Evolutionary conservation across 2,797 vertebrate species (phyloP).

Genomic region (Gobionotothen gibberifrons): DNA sequence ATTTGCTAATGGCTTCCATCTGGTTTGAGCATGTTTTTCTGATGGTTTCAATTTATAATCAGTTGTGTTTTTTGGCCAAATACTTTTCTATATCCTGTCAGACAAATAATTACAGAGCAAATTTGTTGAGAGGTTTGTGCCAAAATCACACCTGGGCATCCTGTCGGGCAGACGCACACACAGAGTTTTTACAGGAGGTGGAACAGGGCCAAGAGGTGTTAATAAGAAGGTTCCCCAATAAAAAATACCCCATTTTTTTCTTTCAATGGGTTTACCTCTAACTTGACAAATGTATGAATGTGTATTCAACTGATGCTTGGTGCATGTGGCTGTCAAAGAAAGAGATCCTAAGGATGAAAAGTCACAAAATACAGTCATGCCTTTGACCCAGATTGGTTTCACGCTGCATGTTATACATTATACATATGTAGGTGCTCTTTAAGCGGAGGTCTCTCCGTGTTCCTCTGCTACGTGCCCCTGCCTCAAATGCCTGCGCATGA

Average conservation of each 20-base stretch:
- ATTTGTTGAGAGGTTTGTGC: slow-evolving; percentile 64
- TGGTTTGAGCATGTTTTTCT: slow-evolving; percentile 73
- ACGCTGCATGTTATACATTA: slow-evolving; percentile 8
- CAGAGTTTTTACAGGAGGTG: slow-evolving; percentile 35
- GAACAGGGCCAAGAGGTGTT: slow-evolving; percentile 38
- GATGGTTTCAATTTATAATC: slow-evolving; percentile 78
- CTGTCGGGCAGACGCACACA: slow-evolving; percentile 9
- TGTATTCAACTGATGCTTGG: slow-evolving; percentile 21
- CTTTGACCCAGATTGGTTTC: slow-evolving; percentile 19
- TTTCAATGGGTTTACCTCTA: slow-evolving; percentile 17
- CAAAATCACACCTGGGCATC: slow-evolving; percentile 72
- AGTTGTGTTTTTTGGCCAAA: slow-evolving; percentile 69
- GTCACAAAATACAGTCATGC: neutral
- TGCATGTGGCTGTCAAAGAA: slow-evolving; percentile 11
- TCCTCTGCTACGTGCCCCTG: slow-evolving; percentile 1
- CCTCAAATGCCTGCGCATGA: slow-evolving; percentile 14
- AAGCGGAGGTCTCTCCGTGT: slow-evolving; percentile 1
- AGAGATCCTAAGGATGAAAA: slow-evolving; percentile 15
- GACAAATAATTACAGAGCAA: slow-evolving; percentile 78
- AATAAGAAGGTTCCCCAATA: slow-evolving; percentile 33
- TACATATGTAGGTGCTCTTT: slow-evolving; percentile 28
- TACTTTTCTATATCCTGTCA: slow-evolving; percentile 74
- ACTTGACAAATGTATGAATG: slow-evolving; percentile 15
- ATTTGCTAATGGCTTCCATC: slow-evolving; percentile 81
- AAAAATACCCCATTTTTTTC: slow-evolving; percentile 31